Evolutionary conservation across 1,140 invertebrate genomes (phyloP), one percentile per base, ranked within the genome.

Genomic region (Lasaia peninsularis): DNA sequence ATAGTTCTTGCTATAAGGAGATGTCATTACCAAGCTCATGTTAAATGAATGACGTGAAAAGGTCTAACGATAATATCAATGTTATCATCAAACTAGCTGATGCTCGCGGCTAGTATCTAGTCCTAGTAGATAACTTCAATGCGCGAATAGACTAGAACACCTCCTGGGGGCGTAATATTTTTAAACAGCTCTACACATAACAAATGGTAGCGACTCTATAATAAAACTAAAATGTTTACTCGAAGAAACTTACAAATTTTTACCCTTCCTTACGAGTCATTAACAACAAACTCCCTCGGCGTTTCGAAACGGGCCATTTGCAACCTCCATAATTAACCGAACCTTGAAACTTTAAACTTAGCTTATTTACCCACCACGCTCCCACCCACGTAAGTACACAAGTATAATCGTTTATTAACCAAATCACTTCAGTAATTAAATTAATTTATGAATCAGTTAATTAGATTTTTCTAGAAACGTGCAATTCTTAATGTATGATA

Each of bases 341-440:
- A 71, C 70, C 73, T 72, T 72, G 67, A 72, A 78, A 76, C 75
- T 80, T 80, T 64, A 67, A 74, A 63, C 65, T 71, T 69, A 69
- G 73, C 65, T 73, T 69, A 75, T 74, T 71, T 66, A 21, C 49
- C 37, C 37, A 44, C 37, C 37, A 44, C 18, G 37, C 18, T 44
- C 16, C 12, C 18, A 18, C 16, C 37, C 16, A 44, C 37, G 18
- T 44, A 20, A 44, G 44, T 50, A 24, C 16, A 20, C 11, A 48
- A 21, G 16, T 50, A 24, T 50, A 24, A 50, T 28, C 12, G 28
- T 11, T 53, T 53, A 35, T 34, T 44, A 44, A 18, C 9, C 14
- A 44, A 20, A 18, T 28, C 24, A 28, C 24, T 4, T 6, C 8
- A 7, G 5, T 4, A 28, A 28, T 28, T 28, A 28, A 28, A 7